Conservation (phyloP, 2,797 vertebrate species). For the Serranus cabrilla region DNA sequence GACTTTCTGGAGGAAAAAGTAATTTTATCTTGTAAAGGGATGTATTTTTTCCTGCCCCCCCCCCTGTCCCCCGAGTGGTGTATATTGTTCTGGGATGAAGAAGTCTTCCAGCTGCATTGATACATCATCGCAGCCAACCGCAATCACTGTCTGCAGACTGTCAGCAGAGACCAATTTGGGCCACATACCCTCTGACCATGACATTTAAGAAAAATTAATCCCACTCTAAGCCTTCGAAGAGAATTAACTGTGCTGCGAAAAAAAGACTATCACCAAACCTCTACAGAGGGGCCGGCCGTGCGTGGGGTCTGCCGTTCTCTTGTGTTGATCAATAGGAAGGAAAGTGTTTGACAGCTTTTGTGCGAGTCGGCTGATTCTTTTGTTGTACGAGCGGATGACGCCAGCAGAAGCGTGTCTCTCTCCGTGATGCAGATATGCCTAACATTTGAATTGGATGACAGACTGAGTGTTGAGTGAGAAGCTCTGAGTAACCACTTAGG, state of each 20-base stretch:
- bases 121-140: slow-evolving; percentile 78
- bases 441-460: slow-evolving; percentile 43
- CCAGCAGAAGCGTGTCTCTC: slow-evolving; percentile 18
- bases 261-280: slow-evolving; percentile 45
- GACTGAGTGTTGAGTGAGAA: slow-evolving; percentile 32
- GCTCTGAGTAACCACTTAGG: slow-evolving; percentile 51
- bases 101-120: slow-evolving; percentile 73
- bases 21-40: slow-evolving; percentile 84
- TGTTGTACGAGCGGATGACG: slow-evolving; percentile 23
- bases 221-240: slow-evolving; percentile 56
- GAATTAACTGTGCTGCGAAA: slow-evolving; percentile 56
- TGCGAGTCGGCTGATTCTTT: slow-evolving; percentile 25
- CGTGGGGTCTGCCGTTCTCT: slow-evolving; percentile 32
- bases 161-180: slow-evolving; percentile 77
- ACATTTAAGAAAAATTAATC: slow-evolving; percentile 78
- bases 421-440: slow-evolving; percentile 25
- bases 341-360: slow-evolving; percentile 56
- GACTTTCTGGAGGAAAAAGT: slow-evolving; percentile 81
- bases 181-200: slow-evolving; percentile 74
- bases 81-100: slow-evolving; percentile 76
- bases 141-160: slow-evolving; percentile 72
- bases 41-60: slow-evolving; percentile 55
- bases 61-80: slow-evolving; percentile 61
- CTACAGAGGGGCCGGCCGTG: slow-evolving; percentile 1
- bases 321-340: slow-evolving; percentile 48